Base-by-base conservation (phyloP, 2,888 invertebrate species). In the Epiperipatus broadwayi region DNA sequence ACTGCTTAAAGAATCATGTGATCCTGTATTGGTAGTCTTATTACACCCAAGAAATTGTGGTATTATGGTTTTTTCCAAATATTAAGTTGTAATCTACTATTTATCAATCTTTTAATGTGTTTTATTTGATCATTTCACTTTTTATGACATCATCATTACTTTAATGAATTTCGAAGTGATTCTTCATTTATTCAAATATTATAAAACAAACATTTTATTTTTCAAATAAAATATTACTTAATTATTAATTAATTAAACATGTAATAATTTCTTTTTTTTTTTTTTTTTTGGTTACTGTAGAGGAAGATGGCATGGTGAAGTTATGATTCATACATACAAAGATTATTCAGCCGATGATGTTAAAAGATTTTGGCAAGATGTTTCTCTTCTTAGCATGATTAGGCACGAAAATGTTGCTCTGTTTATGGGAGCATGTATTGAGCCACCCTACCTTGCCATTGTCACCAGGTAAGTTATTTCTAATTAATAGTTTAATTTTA, bases 281-380 rank as follows among this genome's bases (percentile, higher is more conserved):
- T 21, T 20, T 16, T 28, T 30, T 35, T 12, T 16, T 21, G 29
- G 7, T 12, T 16, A 12, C 34, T 43, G 3, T 43, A 53, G 54
- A 44, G 61, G 57, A 7, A 50, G 51, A 3, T 61, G 61, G 61
- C 60, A 62, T 44, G 61, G 61, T 8, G 60, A 61, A 35, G 60
- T 60, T 15, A 49, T 58, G 41, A 56, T 60, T 36, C 58, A 62
- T 46, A 51, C 50, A 5, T 59, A 54, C 44, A 36, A 49, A 19
- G 40, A 43, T 18, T 37, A 35, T 8, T 40, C 37, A 21, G 45
- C 43, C 12, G 32, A 41, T 18, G 48, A 51, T 15, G 38, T 49
- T 21, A 41, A 46, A 16, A 30, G 42, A 8, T 47, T 47, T 30
- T 43, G 45, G 41, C 40, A 42, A 22, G 52, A 57, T 35, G 53